Conservation (phyloP, 2,797 vertebrate genomes). For the Anabacerthia variegaticeps region DNA sequence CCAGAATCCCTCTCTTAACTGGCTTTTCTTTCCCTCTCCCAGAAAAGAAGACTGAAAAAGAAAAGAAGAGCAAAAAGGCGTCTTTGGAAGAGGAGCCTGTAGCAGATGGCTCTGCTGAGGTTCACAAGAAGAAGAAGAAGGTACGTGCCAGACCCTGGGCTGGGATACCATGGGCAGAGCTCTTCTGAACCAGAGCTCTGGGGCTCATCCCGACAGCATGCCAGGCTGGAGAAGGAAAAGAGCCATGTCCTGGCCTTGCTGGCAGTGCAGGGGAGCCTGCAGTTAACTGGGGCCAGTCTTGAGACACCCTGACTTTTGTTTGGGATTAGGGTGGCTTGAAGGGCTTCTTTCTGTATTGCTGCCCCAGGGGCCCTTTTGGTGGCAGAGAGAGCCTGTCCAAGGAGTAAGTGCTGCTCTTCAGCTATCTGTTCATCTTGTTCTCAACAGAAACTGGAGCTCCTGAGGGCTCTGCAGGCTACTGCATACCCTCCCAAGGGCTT, state of each 20-base stretch:
- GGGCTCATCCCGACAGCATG: background rate
- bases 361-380: background rate
- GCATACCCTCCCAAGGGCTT: background rate
- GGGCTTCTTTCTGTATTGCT: background rate
- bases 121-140: slow-evolving; percentile 79
- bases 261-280: background rate
- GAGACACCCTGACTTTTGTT: background rate
- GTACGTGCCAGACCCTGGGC: background rate
- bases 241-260: background rate
- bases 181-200: background rate
- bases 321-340: background rate
- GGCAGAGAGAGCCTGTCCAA: background rate
- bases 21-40: background rate
- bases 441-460: background rate
- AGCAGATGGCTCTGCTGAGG: slow-evolving; percentile 27
- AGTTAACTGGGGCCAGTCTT: background rate
- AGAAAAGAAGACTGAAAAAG: slow-evolving; percentile 73
- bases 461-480: background rate
- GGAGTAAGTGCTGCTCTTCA: background rate
- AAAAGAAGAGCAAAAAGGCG: slow-evolving; percentile 71
- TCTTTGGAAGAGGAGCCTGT: background rate
- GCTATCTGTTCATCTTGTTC: background rate
- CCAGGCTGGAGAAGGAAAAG: background rate
- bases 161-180: background rate
- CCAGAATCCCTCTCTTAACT: background rate